Base-by-base conservation (phyloP, 1,140 invertebrate species). In the Drosophila persimilis region DNA sequence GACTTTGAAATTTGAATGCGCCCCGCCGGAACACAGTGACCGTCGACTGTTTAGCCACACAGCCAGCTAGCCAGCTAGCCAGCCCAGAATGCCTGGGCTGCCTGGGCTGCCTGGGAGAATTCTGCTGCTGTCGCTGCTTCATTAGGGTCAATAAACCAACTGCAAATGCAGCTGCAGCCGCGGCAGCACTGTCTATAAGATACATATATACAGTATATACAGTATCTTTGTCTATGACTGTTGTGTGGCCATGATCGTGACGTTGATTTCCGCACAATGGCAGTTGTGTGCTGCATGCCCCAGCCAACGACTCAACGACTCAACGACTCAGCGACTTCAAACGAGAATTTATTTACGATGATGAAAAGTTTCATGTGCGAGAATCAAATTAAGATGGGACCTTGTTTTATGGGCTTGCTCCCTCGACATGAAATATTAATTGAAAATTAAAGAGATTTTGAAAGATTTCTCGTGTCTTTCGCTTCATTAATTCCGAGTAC, bases 91-190 rank as follows among this genome's bases (percentile, higher is more conserved):
- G 17, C 15, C 15, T 0, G 15, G 5, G n/a, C 61, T 31, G 17
- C 15, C 15, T 0, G 15, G 5, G n/a, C 61, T 15, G 50, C 65
- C 48, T 67, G 63, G 48, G 45, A 24, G 51, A 69, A 48, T 48
- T 26, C 47, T 11, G 22, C 50, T 56, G n/a, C 64, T 67, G 20
- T 26, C 62, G 73, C 17, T 17, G 72, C 76, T 78, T 81, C 66
- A 88, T 86, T 83, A 88, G 83, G 84, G 78, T 88, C 84, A 88
- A 88, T 88, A 83, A 88, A 88, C 83, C 78, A 60, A 86, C 47
- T 50, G 29, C 44, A 64, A 73, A 62, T 73, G 29, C 67, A 52
- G 45, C 48, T 46, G 29, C 44, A 41, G 46, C 39, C 26, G 24
- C 39, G 26, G 13, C 59, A 17, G 48, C 43, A 15, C 29, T 24